Evolutionary conservation across 2,113 vertebrate genomes (phyloP).

Genomic region (Prochilodus magdalenae): DNA sequence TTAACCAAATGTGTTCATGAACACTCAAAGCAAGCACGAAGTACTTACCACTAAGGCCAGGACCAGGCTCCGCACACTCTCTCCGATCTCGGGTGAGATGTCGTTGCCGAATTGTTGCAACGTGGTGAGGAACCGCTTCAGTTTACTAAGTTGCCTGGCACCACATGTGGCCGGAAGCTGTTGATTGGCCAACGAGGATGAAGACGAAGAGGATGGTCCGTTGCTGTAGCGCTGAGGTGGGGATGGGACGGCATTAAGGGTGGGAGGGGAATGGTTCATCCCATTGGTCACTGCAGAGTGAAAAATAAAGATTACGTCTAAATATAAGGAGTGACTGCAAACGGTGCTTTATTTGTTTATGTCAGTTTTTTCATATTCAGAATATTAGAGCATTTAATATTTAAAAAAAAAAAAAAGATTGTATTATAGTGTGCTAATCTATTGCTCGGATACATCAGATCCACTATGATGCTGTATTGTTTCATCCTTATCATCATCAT

Average conservation of each 20-base stretch:
- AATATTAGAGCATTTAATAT: too few relatives aligned
- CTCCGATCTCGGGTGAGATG: conserved; percentile 97
- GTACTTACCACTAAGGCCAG: conserved; percentile 92
- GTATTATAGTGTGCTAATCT: too few relatives aligned
- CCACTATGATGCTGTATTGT: too few relatives aligned
- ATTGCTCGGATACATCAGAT: too few relatives aligned
- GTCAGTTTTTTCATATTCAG: too few relatives aligned
- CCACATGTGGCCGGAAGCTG: conserved; percentile 97
- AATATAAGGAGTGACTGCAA: too few relatives aligned
- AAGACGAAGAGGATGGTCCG: conserved; percentile 94
- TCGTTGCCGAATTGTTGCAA: conserved; percentile 98
- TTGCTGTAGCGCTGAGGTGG: conserved; percentile 96
- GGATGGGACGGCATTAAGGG: conserved; percentile 92
- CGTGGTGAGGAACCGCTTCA: conserved; percentile 98
- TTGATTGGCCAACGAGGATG: conserved; percentile 94
- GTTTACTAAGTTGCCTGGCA: conserved; percentile 96
- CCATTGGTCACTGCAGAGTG: conserved; percentile 91
- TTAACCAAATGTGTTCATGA: neutral
- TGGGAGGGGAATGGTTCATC: conserved; percentile 95
- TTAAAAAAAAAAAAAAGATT: too few relatives aligned
- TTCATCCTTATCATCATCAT: too few relatives aligned
- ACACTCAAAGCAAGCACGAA: neutral
- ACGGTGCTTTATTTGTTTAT: too few relatives aligned
- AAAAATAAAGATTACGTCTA: neutral
- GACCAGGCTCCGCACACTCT: conserved; percentile 94